phyloP scores from a whole-genome alignment of 92 coral and sea anemone genomes.

The Blastomussa wellsi region DNA sequence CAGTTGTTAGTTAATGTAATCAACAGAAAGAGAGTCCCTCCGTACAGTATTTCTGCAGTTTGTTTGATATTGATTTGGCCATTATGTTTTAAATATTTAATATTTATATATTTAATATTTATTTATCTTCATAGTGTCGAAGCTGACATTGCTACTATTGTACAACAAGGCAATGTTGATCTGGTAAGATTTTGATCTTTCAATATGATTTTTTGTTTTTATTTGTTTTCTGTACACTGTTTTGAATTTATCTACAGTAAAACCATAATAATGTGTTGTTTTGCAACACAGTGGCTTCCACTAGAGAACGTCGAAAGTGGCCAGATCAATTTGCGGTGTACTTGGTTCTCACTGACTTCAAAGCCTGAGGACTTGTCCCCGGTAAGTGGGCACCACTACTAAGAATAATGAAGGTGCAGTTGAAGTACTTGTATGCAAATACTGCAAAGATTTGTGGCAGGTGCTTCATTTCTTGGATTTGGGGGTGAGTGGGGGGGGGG shows the following conservation, averaged over 20 bases:
- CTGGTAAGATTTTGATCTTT: constrained; percentile 53
- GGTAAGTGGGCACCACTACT: constrained; percentile 51
- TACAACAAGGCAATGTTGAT: constrained; percentile 90
- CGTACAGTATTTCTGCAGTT: not conserved
- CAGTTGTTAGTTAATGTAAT: not conserved
- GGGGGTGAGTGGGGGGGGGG: no score
- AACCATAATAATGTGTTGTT: not conserved
- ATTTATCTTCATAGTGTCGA: constrained; percentile 64
- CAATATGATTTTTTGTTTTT: not conserved
- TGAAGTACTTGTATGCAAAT: not conserved
- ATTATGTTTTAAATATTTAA: no score
- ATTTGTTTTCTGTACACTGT: not conserved
- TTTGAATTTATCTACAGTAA: not conserved
- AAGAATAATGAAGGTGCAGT: not conserved
- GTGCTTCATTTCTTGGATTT: no score
- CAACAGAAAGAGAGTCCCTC: no score
- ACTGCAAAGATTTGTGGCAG: not conserved
- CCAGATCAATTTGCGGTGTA: constrained; percentile 89
- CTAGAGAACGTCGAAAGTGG: constrained; percentile 92
- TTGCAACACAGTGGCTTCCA: constrained; percentile 83
- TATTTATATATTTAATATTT: not conserved
- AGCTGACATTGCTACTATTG: constrained; percentile 88
- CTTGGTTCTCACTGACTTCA: constrained; percentile 83
- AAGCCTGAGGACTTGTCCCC: constrained; percentile 88
- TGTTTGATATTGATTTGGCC: no score